phyloP scores from a whole-genome alignment of 2,113 vertebrate species.

The Ceuthmochares aereus region DNA sequence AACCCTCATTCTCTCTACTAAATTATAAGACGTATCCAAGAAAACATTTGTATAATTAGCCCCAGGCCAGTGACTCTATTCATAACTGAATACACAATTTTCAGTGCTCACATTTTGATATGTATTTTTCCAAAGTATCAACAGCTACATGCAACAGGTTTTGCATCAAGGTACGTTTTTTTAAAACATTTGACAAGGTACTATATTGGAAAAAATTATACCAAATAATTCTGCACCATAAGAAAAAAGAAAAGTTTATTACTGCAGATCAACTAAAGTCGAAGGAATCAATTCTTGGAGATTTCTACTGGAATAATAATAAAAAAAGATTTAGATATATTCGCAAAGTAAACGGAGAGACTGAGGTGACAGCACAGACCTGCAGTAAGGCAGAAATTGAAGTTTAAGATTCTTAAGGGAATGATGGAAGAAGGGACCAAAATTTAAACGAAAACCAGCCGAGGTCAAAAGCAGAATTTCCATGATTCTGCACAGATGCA shows the following conservation, averaged over 20 bases:
- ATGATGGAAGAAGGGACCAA: not conserved
- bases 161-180: not conserved
- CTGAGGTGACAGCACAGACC: not conserved
- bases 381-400: not conserved
- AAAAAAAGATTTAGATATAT: not conserved
- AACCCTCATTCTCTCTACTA: not conserved
- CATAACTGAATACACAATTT: not conserved
- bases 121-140: not conserved
- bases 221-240: not conserved
- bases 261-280: not conserved
- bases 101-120: not conserved
- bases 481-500: not conserved
- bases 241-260: not conserved
- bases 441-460: not conserved
- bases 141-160: not conserved
- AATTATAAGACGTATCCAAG: not conserved
- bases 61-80: not conserved
- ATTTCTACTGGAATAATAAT: not conserved
- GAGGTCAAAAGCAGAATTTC: not conserved
- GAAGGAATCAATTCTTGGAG: not conserved
- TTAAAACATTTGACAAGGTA: not conserved
- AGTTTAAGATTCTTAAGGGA: not conserved
- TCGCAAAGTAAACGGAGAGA: not conserved
- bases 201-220: not conserved
- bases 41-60: not conserved